Conservation (phyloP, 2,797 vertebrate species). For the Melanogrammus aeglefinus region DNA sequence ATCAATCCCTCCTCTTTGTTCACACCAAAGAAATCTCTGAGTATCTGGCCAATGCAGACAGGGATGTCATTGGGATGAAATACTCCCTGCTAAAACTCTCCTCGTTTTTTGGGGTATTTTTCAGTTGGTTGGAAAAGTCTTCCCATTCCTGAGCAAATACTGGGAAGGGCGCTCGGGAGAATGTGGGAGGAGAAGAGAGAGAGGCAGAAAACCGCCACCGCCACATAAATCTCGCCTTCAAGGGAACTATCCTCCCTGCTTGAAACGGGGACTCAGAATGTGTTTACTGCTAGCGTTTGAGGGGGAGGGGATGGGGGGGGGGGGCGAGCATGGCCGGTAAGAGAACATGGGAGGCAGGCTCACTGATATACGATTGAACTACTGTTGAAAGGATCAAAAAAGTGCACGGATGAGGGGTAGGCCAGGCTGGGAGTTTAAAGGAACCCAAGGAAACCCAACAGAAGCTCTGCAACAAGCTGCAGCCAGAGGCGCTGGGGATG, state of each 20-base stretch:
- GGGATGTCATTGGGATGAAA: constrained; percentile 47
- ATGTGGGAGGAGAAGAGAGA: background rate
- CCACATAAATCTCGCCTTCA: constrained; percentile 53
- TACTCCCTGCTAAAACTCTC: constrained; percentile 37
- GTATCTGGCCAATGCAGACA: constrained; percentile 59
- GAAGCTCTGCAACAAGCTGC: constrained; percentile 27
- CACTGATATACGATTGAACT: background rate
- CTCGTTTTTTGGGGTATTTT: background rate
- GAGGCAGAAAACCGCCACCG: constrained; percentile 34
- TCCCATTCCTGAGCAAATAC: constrained; percentile 51
- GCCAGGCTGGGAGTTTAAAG: background rate
- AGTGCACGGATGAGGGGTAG: background rate
- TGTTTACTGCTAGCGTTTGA: background rate
- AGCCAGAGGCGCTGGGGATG: constrained; percentile 7
- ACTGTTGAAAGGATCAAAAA: background rate
- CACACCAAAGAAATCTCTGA: constrained; percentile 36
- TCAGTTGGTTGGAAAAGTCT: constrained; percentile 33
- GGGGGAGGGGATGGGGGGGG: no score
- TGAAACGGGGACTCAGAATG: constrained; percentile 38
- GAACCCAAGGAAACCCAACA: background rate
- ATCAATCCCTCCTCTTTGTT: constrained; percentile 23
- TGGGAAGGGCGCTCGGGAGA: constrained; percentile 22
- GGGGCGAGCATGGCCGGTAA: background rate
- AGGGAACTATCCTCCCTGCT: constrained; percentile 48
- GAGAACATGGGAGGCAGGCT: background rate